Conservation (phyloP, 2,113 vertebrate species). For the Tapirus terrestris region DNA sequence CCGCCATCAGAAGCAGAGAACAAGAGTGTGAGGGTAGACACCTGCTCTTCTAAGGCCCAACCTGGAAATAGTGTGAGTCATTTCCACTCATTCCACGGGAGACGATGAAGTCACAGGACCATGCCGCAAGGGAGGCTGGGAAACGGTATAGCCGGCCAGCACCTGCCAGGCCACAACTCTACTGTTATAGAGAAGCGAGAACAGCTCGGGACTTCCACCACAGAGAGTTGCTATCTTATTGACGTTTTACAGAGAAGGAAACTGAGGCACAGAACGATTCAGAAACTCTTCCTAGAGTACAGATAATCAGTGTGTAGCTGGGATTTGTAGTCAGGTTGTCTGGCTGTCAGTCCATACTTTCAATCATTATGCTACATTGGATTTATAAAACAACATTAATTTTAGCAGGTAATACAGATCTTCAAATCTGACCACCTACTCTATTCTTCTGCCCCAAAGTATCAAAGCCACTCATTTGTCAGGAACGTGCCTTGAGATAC, state of each 20-base stretch:
- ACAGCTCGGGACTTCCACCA: neutral
- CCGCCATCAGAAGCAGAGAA: neutral
- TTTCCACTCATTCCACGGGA: neutral
- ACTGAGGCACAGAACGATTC: neutral
- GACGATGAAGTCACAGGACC: neutral
- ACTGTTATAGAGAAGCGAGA: neutral
- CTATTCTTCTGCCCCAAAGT: neutral
- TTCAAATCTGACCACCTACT: neutral
- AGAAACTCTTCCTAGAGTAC: neutral
- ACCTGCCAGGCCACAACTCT: accelerated
- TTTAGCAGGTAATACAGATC: neutral
- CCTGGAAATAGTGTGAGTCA: neutral
- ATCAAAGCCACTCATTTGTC: neutral
- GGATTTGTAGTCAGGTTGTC: neutral
- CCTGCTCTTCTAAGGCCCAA: neutral
- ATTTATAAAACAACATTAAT: neutral
- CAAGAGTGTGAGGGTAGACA: neutral
- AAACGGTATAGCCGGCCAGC: neutral
- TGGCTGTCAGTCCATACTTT: neutral
- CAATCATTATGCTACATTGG: accelerated
- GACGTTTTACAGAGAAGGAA: neutral
- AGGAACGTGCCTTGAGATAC: neutral
- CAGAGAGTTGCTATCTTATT: neutral
- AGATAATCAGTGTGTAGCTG: neutral
- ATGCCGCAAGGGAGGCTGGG: neutral